These are phyloP conservation scores for Gobius niger DNA, from an alignment of 2,113 vertebrate species.

Conservation along the genomic window DNA sequence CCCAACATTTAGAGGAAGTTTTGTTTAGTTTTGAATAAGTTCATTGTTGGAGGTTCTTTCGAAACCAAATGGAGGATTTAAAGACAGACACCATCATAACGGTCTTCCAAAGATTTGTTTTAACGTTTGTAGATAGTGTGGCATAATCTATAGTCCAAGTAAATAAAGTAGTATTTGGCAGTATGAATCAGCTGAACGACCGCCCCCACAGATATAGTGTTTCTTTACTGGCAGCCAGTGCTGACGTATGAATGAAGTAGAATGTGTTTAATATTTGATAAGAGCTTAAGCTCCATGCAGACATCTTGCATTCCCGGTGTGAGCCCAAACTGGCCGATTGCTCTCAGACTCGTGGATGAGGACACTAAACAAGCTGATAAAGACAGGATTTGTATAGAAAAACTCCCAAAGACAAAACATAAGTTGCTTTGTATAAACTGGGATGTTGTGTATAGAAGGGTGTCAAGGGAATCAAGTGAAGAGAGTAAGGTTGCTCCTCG, in stretches of 20 bases:
- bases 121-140: no score
- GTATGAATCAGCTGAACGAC: neutral
- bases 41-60: no score
- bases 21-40: no score
- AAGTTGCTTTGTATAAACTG: conserved; percentile 8
- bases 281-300: conserved; percentile 17
- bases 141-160: neutral
- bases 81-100: no score
- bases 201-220: neutral
- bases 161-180: neutral
- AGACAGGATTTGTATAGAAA: neutral
- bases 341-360: conserved; percentile 1
- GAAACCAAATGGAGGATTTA: no score
- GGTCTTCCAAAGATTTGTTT: no score
- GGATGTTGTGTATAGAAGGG: conserved; percentile 13
- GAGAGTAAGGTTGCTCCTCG: conserved; percentile 18
- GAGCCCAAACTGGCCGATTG: neutral
- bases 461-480: conserved; percentile 1
- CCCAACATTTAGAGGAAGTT: no score
- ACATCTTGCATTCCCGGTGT: conserved; percentile 11
- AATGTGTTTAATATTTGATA: conserved; percentile 17
- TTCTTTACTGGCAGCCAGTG: neutral
- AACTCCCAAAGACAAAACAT: conserved; percentile 18
- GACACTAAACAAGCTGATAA: conserved; percentile 14
- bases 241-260: conserved; percentile 9